These are phyloP conservation scores for Anagyrus pseudococci DNA, from an alignment of 2,888 invertebrate species.

Conservation along the genomic window DNA sequence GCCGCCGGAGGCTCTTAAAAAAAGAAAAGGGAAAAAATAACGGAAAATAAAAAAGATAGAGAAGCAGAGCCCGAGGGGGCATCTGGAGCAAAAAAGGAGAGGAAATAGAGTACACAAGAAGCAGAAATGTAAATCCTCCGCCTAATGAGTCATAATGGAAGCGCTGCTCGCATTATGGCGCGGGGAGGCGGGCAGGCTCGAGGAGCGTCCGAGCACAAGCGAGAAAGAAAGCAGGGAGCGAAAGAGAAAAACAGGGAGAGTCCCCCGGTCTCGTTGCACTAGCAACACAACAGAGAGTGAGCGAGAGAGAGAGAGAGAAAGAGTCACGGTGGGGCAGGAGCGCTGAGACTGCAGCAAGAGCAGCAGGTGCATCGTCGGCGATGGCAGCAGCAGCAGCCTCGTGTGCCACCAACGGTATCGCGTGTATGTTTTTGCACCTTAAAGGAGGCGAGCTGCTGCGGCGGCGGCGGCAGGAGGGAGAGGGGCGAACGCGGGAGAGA, in stretches of 20 bases:
- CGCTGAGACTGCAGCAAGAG: slow-evolving; percentile 17
- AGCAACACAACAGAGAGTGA: slow-evolving; percentile 2
- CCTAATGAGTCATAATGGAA: slow-evolving; percentile 35
- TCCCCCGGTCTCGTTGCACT: too few species aligned
- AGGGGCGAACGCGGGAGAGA: slow-evolving; percentile 10
- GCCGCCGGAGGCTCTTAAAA: background rate
- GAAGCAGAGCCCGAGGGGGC: background rate
- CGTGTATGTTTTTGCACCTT: slow-evolving; percentile 56
- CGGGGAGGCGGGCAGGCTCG: too few species aligned
- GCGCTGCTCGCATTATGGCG: background rate
- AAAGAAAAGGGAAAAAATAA: background rate
- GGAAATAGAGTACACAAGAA: slow-evolving; percentile 1
- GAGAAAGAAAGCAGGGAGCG: too few species aligned
- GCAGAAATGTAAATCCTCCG: slow-evolving; percentile 35
- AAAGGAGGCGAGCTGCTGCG: background rate
- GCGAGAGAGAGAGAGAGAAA: background rate
- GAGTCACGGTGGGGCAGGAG: slow-evolving; percentile 6
- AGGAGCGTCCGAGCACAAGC: too few species aligned
- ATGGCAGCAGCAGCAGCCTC: slow-evolving; percentile 53
- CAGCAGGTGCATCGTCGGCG: slow-evolving; percentile 47
- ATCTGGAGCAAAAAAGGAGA: background rate
- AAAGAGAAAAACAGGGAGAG: too few species aligned
- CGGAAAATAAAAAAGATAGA: background rate
- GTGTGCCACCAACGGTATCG: slow-evolving; percentile 48
- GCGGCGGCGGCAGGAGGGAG: background rate